Conservation (phyloP, 2,113 vertebrate species). For the Pygathrix nemaeus region DNA sequence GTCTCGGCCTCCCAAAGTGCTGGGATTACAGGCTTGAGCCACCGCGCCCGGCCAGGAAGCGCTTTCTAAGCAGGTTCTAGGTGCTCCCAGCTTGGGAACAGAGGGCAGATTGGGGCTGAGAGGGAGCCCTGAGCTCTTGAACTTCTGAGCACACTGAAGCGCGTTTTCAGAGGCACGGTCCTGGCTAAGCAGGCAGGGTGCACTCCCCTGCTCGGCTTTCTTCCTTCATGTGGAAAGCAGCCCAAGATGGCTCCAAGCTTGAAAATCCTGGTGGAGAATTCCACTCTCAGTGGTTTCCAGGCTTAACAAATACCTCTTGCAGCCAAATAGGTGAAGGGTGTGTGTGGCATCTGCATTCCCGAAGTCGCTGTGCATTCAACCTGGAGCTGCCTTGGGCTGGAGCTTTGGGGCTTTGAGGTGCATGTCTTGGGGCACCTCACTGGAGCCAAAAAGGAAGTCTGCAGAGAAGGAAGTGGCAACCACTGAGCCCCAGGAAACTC, state of each 20-base stretch:
- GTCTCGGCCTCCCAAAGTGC: too few species aligned
- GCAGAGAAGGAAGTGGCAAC: background rate
- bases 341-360: background rate
- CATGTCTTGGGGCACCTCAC: background rate
- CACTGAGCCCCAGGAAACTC: background rate
- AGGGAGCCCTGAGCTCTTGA: too few species aligned
- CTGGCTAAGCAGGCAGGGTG: too few species aligned
- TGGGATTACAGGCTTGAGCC: too few species aligned
- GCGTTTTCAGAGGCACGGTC: background rate
- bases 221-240: background rate
- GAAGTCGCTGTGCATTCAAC: too few species aligned
- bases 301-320: rapidly evolving
- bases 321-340: background rate
- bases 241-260: background rate
- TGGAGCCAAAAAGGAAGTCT: background rate
- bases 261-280: background rate
- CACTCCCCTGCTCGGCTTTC: rapidly evolving
- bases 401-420: too few species aligned
- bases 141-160: background rate
- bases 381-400: background rate
- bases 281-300: rapidly evolving
- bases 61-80: background rate
- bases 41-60: rapidly evolving
- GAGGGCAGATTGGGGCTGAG: background rate
- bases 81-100: background rate